Conservation (phyloP, 2,888 invertebrate genomes). For the Dolichopus griseipennis region DNA sequence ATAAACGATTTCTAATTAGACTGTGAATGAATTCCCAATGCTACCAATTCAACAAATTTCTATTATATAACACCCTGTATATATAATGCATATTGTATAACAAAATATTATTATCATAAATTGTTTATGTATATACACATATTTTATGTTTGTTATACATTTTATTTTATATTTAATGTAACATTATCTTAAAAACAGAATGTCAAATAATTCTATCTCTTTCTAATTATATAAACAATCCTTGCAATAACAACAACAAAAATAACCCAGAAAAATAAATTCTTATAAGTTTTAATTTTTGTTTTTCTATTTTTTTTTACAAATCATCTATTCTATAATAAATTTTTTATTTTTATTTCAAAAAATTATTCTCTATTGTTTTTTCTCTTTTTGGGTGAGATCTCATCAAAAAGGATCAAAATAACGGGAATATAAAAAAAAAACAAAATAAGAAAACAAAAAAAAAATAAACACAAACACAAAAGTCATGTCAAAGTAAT, state of each 20-base stretch:
- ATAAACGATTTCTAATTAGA: too few species aligned
- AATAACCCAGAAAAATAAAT: neutral
- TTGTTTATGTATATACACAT: too few species aligned
- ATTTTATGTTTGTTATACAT: neutral
- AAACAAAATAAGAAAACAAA: neutral
- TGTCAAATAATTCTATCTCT: neutral
- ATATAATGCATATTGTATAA: too few species aligned
- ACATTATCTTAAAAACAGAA: neutral
- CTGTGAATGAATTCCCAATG: too few species aligned
- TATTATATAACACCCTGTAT: too few species aligned
- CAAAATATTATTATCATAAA: neutral
- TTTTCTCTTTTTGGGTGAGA: neutral
- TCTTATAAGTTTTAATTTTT: neutral
- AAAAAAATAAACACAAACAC: neutral
- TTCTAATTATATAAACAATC: slow-evolving; percentile 1
- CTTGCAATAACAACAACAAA: neutral
- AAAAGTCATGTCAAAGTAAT: slow-evolving; percentile 4
- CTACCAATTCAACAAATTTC: too few species aligned
- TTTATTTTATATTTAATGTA: neutral
- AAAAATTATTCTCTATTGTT: neutral
- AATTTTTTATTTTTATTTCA: neutral
- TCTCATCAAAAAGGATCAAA: slow-evolving; percentile 6
- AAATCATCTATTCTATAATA: neutral
- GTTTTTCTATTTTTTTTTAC: neutral
- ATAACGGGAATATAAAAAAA: neutral